Evolutionary conservation across 2,888 invertebrate genomes (phyloP).

Genomic region (Oscheius sp.): DNA sequence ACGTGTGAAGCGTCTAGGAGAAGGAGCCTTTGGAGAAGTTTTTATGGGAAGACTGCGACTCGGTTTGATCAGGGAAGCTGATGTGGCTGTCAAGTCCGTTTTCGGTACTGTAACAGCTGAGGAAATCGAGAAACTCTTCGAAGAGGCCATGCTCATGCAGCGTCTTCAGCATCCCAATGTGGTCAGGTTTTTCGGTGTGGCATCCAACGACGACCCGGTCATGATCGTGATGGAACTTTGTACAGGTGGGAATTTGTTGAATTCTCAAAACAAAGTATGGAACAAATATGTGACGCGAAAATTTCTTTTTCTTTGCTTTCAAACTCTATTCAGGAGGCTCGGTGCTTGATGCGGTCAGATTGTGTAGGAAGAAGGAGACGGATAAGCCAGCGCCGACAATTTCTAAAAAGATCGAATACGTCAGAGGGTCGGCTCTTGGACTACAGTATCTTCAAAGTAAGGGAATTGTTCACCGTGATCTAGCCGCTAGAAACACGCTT

Average conservation of each 20-base stretch:
- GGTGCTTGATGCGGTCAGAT: too few species aligned
- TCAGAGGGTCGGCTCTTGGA: conserved; percentile 17
- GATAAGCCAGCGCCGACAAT: too few species aligned
- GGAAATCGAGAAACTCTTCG: conserved; percentile 36
- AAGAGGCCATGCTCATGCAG: conserved; percentile 29
- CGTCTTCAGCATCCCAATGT: conserved; percentile 16
- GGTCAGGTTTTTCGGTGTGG: conserved; percentile 25
- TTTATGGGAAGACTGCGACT: conserved; percentile 30
- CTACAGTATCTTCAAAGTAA: conserved; percentile 76
- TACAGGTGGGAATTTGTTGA: not conserved
- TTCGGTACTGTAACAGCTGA: conserved; percentile 27
- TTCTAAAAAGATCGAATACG: conserved; percentile 4
- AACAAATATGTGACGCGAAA: too few species aligned
- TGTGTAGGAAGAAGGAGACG: too few species aligned
- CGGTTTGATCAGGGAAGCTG: conserved; percentile 22
- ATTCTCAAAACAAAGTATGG: too few species aligned
- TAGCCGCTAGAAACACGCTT: conserved; percentile 71
- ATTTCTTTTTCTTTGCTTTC: too few species aligned
- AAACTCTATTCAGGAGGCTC: too few species aligned
- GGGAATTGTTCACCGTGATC: conserved; percentile 96
- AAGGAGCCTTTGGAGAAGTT: conserved; percentile 43
- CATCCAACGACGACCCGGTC: conserved; percentile 28
- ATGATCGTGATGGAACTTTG: conserved; percentile 29
- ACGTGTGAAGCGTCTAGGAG: conserved; percentile 27
- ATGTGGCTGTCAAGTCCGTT: conserved; percentile 39